phyloP scores from a whole-genome alignment of 2,113 vertebrate species.

The Oceanites oceanicus region DNA sequence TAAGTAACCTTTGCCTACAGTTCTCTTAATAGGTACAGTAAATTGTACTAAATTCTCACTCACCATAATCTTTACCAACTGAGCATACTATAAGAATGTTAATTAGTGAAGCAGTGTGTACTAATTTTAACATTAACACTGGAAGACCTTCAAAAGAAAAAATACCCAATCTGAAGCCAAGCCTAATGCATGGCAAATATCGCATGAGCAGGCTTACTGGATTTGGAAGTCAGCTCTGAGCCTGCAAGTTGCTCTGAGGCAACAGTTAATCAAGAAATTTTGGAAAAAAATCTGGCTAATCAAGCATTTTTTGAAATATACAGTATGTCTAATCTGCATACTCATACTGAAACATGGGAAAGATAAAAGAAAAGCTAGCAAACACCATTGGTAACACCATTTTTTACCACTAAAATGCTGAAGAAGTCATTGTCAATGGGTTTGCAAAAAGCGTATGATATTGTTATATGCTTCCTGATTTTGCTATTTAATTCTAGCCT shows the following conservation, averaged over 20 bases:
- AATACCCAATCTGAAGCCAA: background rate
- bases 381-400: background rate
- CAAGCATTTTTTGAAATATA: background rate
- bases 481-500: background rate
- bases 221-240: background rate
- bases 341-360: background rate
- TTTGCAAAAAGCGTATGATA: background rate
- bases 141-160: background rate
- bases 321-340: background rate
- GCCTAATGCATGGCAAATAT: background rate
- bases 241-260: background rate
- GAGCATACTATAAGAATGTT: background rate
- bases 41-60: background rate
- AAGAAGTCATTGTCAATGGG: background rate
- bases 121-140: background rate
- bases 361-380: background rate
- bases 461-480: background rate
- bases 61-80: background rate
- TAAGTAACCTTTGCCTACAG: background rate
- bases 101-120: background rate
- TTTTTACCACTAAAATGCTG: background rate
- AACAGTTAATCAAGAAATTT: background rate
- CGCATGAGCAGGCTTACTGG: background rate
- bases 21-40: background rate
- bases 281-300: background rate